Base-by-base conservation (phyloP, 2,888 invertebrate genomes). In the Slavum lentiscoides region DNA sequence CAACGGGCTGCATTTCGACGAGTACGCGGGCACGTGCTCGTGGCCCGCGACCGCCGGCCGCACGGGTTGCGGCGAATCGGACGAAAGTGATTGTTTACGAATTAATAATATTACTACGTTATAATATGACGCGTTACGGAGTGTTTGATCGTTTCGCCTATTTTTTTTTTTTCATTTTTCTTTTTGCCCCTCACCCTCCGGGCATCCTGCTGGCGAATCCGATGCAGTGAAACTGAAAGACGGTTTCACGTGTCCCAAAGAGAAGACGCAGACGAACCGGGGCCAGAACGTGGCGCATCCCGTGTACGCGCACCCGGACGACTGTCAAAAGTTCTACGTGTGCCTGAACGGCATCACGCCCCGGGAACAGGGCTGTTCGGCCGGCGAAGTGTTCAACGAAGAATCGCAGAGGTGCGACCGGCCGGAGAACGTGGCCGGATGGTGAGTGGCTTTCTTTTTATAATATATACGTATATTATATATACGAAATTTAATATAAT, bases 251-350 rank as follows among this genome's bases (percentile, higher is more conserved):
- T 96, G 96, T 87, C 95, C 95, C 83, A 92, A 91, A 85, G 91
- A 91, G 58, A 88, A 88, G 64, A 88, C 88, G 83, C 88, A 90
- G 0, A 93, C 93, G 85, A 86, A 89, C 19, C 90, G 90, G 84
- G 95, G 94, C 39, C 92, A 92, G 86, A 86, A 89, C 11, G 91
- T 93, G 7, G 91, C 94, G 43, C 95, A 95, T 88, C 95, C 95
- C 37, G 94, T 93, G 87, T 95, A 90, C 87, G 89, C 95, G 2
- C 94, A 96, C 88, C 93, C 94, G 61, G 91, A 90, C 55, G 95
- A 96, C 87, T 96, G 96, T 88, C 94, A 95, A 87, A 92, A 94
- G 85, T 96, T 96, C 91, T 96, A 95, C 87, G 94, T 95, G 53
- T 95, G 95, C 87, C 87, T 95, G 84, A 95, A 93, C 86, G 94